These are phyloP conservation scores for Promerops cafer DNA, from an alignment of 2,113 vertebrate genomes.

Conservation along the genomic window DNA sequence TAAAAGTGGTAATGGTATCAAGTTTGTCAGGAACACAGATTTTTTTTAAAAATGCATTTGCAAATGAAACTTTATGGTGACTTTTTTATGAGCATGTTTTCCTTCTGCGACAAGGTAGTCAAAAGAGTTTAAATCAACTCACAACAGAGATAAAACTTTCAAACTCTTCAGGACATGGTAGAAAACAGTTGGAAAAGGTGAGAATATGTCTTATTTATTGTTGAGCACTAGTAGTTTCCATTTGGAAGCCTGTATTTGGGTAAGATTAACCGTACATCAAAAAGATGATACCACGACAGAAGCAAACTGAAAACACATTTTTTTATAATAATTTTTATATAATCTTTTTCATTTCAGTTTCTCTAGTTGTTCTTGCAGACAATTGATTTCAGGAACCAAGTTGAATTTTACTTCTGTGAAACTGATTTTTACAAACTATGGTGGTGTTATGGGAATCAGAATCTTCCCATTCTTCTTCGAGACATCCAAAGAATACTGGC, in stretches of 20 bases:
- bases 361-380: neutral
- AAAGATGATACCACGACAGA: neutral
- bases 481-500: conserved; percentile 3
- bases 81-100: neutral
- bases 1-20: neutral
- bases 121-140: neutral
- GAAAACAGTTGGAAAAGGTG: neutral
- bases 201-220: neutral
- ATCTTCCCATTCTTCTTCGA: conserved; percentile 20
- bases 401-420: neutral
- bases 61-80: neutral
- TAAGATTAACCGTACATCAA: neutral
- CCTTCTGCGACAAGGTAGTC: neutral
- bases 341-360: neutral
- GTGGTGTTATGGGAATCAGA: neutral
- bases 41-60: neutral
- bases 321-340: too few relatives aligned
- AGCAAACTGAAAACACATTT: neutral
- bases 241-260: neutral
- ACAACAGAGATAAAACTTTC: neutral
- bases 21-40: neutral
- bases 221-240: neutral
- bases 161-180: neutral
- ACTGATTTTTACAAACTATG: neutral
- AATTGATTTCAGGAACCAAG: neutral